These are phyloP conservation scores for Agrilus mali DNA, from an alignment of 2,888 invertebrate genomes.

Conservation along the genomic window DNA sequence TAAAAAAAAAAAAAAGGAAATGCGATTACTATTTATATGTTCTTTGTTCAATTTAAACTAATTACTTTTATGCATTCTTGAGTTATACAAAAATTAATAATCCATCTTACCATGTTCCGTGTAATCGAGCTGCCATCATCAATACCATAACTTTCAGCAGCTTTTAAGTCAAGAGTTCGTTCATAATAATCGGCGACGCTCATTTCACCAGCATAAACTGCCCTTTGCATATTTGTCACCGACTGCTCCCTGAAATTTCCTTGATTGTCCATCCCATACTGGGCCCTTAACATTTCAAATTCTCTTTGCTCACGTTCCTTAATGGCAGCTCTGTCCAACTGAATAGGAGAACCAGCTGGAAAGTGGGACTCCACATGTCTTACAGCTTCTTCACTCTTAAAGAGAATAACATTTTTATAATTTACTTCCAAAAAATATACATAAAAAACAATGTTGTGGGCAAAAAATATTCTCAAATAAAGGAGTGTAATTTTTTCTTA, in stretches of 20 bases:
- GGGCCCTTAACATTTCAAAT: slow-evolving; percentile 66
- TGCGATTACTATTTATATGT: not conserved
- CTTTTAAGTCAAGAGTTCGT: slow-evolving; percentile 59
- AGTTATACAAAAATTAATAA: not conserved
- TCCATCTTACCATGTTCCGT: slow-evolving; percentile 43
- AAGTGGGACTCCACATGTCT: slow-evolving; percentile 83
- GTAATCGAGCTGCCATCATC: slow-evolving; percentile 76
- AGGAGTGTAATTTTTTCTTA: slow-evolving; percentile 36
- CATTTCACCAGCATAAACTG: slow-evolving; percentile 76
- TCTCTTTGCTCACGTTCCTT: slow-evolving; percentile 65
- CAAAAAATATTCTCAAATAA: too few species aligned
- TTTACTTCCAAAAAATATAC: too few species aligned
- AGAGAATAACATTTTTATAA: slow-evolving; percentile 15
- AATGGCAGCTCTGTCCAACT: slow-evolving; percentile 48
- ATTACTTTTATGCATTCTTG: not conserved
- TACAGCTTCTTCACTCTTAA: slow-evolving; percentile 47
- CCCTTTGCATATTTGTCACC: slow-evolving; percentile 65
- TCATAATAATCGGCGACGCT: slow-evolving; percentile 78
- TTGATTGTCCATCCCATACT: slow-evolving; percentile 83
- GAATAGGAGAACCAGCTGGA: slow-evolving; percentile 38
- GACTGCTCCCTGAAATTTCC: slow-evolving; percentile 70
- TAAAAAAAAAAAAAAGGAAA: not conserved
- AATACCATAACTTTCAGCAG: slow-evolving; percentile 63
- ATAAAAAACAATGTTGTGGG: too few species aligned
- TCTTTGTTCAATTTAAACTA: not conserved